Conservation (phyloP, 2,888 invertebrate genomes). For the Caenorhabditis sp. region DNA sequence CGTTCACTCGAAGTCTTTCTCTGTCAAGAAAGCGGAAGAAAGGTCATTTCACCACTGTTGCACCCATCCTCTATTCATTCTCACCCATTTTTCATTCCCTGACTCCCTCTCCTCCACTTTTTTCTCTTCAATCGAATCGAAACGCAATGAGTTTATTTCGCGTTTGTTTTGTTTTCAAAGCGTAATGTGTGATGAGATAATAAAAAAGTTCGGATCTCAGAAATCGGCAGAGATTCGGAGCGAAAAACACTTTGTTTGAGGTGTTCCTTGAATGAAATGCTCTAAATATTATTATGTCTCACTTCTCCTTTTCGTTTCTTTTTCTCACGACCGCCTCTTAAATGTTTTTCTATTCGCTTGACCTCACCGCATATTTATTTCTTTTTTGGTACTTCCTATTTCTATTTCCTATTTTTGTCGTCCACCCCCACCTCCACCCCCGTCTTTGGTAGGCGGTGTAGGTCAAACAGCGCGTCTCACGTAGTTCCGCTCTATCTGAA, state of each 20-base stretch:
- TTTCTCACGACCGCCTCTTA: conserved; percentile 22
- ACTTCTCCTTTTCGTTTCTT: conserved; percentile 9
- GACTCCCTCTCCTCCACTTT: not conserved
- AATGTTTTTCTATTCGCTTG: conserved; percentile 43
- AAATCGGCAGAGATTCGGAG: conserved; percentile 4
- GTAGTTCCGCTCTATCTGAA: no score
- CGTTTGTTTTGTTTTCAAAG: conserved; percentile 50
- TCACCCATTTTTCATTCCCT: conserved; percentile 41
- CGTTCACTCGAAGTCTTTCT: conserved; percentile 19
- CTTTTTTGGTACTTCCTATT: no score
- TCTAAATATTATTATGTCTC: conserved; percentile 19
- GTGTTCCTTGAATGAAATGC: not conserved
- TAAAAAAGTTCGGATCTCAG: conserved; percentile 36
- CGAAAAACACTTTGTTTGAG: conserved; percentile 32
- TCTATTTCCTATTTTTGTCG: conserved; percentile 4
- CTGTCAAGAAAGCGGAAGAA: conserved; percentile 5
- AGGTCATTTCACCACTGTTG: conserved; percentile 41
- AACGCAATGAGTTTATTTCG: conserved; percentile 4
- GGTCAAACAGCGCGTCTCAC: no score
- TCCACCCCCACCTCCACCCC: no score
- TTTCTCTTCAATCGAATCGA: conserved; percentile 3
- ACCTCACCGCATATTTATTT: conserved; percentile 21
- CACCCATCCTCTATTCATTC: conserved; percentile 20
- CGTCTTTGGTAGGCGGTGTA: not conserved
- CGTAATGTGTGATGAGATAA: conserved; percentile 31